phyloP scores from a whole-genome alignment of 2,113 vertebrate species.

The Galeopterus variegatus region DNA sequence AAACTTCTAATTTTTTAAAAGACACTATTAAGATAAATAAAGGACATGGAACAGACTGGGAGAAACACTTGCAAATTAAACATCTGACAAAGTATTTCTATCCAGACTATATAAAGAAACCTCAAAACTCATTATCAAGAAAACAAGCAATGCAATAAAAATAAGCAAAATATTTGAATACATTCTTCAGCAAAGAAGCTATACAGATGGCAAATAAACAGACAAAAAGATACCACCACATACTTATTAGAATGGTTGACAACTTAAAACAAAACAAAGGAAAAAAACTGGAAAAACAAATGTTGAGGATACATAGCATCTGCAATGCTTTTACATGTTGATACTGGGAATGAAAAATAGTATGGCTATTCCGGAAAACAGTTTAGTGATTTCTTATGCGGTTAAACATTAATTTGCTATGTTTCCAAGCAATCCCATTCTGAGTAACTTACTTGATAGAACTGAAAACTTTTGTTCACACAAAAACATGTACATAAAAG shows the following conservation, averaged over 20 bases:
- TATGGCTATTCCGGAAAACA: neutral
- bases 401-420: neutral
- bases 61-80: neutral
- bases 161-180: neutral
- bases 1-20: neutral
- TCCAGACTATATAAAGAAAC: neutral
- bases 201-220: neutral
- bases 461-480: neutral
- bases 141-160: neutral
- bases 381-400: neutral
- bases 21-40: neutral
- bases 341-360: neutral
- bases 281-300: neutral
- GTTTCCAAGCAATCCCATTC: neutral
- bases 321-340: neutral
- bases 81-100: neutral
- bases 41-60: neutral
- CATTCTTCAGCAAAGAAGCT: neutral
- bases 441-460: slow-evolving; percentile 1
- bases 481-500: neutral
- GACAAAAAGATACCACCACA: neutral
- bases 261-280: neutral
- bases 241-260: neutral
- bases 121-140: neutral
- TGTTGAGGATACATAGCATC: neutral